phyloP scores from a whole-genome alignment of 2,113 vertebrate genomes.

The Plestiodon gilberti region DNA sequence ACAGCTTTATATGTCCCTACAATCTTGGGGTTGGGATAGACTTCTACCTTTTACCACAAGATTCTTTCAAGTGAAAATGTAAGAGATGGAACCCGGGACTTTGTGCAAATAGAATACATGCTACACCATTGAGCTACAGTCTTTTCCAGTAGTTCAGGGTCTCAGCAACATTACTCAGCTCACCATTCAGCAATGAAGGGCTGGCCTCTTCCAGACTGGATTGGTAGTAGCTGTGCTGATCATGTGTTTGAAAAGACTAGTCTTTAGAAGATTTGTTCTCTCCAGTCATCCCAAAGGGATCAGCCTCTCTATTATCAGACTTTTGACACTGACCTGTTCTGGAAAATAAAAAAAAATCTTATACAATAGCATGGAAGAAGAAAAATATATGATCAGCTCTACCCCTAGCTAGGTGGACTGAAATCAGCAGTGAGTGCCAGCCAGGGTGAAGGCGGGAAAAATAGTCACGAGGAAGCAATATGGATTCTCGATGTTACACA shows the following conservation, averaged over 20 bases:
- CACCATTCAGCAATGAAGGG: constrained; percentile 44
- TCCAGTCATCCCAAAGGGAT: not conserved
- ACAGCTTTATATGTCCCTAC: too few relatives aligned
- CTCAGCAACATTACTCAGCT: constrained; percentile 40
- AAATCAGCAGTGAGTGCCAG: constrained; percentile 37
- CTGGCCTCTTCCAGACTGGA: constrained; percentile 34
- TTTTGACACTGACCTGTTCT: constrained; percentile 17
- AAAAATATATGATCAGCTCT: constrained; percentile 18
- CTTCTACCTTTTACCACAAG: not conserved
- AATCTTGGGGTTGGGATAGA: too few relatives aligned
- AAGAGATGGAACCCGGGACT: not conserved
- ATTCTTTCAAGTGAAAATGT: not conserved
- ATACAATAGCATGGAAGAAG: constrained; percentile 11
- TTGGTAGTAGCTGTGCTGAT: constrained; percentile 30
- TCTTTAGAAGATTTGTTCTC: not conserved
- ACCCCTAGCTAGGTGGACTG: constrained; percentile 23
- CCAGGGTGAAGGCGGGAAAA: constrained; percentile 19
- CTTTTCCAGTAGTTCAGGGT: constrained; percentile 5
- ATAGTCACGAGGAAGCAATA: not conserved
- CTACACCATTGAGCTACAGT: not conserved
- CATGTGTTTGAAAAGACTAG: not conserved
- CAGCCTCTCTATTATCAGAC: not conserved
- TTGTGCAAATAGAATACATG: not conserved
- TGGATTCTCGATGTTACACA: constrained; percentile 7
- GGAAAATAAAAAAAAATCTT: constrained; percentile 43